Percentiles rank a stretch among this genome's conserved stretches.
Evolutionary conservation across 2,888 invertebrate genomes (phyloP).

Genomic region (Aquatica leii): DNA sequence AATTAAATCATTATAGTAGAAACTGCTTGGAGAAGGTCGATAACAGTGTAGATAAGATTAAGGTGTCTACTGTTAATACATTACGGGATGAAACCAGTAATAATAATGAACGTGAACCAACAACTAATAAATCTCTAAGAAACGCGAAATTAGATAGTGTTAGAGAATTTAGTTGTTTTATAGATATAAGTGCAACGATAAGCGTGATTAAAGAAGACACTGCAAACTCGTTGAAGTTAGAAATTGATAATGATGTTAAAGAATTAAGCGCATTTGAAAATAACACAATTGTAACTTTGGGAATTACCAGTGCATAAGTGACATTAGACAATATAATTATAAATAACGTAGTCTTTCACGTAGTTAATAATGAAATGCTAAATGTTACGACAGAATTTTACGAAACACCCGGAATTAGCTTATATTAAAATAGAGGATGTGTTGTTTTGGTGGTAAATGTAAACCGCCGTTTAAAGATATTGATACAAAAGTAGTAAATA

Average conservation of each 20-base stretch:
- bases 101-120: not conserved
- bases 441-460: too few relatives aligned
- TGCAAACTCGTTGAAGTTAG: too few relatives aligned
- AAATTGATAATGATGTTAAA: not conserved
- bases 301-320: not conserved
- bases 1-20: not conserved
- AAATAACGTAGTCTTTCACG: not conserved
- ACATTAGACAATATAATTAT: not conserved
- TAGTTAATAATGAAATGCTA: not conserved
- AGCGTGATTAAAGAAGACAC: too few relatives aligned
- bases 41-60: too few relatives aligned
- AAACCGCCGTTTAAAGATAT: too few relatives aligned
- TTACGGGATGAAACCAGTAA: not conserved
- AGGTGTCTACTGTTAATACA: not conserved
- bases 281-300: too few relatives aligned
- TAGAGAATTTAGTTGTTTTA: not conserved
- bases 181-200: not conserved
- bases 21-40: not conserved
- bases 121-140: not conserved
- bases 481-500: too few relatives aligned
- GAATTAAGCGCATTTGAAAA: not conserved
- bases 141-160: not conserved
- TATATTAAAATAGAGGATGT: not conserved
- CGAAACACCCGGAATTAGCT: not conserved
- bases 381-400: slow-evolving; percentile 7